These are phyloP conservation scores for Atethmia centrago DNA, from an alignment of 2,888 invertebrate species.

Conservation along the genomic window DNA sequence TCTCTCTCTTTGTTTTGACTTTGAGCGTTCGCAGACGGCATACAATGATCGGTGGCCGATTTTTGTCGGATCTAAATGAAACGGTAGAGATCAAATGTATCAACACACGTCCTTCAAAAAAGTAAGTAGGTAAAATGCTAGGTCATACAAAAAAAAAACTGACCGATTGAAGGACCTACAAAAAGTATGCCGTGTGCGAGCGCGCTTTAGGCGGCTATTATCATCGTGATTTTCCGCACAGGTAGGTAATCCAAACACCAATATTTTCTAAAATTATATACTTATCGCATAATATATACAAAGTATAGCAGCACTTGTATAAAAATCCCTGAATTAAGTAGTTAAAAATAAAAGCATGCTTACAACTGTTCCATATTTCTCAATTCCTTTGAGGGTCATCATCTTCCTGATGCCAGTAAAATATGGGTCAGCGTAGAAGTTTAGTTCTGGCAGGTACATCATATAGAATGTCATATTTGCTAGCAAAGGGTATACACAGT, in stretches of 20 bases:
- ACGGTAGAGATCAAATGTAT: no score
- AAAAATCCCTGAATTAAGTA: not conserved
- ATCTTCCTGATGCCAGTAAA: conserved; percentile 91
- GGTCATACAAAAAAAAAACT: not conserved
- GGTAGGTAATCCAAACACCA: not conserved
- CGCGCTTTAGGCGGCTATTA: no score
- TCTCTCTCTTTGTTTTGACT: no score
- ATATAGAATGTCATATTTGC: conserved; percentile 87
- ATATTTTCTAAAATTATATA: not conserved
- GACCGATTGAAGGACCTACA: no score
- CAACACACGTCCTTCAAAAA: not conserved
- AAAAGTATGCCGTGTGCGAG: no score
- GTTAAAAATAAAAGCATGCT: conserved; percentile 58
- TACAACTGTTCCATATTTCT: conserved; percentile 89
- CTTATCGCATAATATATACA: no score
- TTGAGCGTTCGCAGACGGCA: no score
- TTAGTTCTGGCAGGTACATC: conserved; percentile 91
- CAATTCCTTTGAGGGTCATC: conserved; percentile 90
- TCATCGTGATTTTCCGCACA: no score
- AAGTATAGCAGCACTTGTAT: not conserved
- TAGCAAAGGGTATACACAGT: conserved; percentile 44
- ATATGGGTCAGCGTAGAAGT: conserved; percentile 89
- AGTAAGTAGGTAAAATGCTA: no score
- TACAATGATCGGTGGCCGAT: no score
- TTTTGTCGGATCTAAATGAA: no score